Evolutionary conservation across 1,140 invertebrate species (phyloP).

Genomic region (Pissodes strobi): DNA sequence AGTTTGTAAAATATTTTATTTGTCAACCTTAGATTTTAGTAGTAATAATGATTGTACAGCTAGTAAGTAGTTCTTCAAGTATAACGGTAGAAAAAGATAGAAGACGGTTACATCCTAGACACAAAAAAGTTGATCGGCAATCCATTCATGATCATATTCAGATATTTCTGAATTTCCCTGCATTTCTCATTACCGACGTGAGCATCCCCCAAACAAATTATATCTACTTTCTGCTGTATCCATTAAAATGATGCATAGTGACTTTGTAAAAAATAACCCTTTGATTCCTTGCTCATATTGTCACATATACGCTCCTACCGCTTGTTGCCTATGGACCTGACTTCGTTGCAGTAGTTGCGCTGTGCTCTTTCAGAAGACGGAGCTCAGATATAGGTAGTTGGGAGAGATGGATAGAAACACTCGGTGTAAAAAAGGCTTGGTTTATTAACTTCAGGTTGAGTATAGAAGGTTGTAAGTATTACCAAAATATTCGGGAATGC

Average conservation of each 20-base stretch:
- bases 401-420: too few relatives aligned
- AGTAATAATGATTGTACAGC: background rate
- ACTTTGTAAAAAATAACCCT: conserved; percentile 19
- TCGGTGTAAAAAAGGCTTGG: too few relatives aligned
- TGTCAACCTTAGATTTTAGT: background rate
- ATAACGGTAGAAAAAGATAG: background rate
- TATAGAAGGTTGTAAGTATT: too few relatives aligned
- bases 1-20: background rate
- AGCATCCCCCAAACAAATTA: conserved; percentile 12
- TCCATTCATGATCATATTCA: background rate
- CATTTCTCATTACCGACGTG: conserved; percentile 29
- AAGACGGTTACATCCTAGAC: background rate
- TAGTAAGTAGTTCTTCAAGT: background rate
- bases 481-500: too few relatives aligned
- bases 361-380: too few relatives aligned
- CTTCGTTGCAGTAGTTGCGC: too few relatives aligned
- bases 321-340: too few relatives aligned
- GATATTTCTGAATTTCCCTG: too few relatives aligned
- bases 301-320: too few relatives aligned
- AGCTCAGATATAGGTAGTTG: too few relatives aligned
- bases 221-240: conserved; percentile 25
- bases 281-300: conserved; percentile 8
- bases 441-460: too few relatives aligned
- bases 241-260: conserved; percentile 11
- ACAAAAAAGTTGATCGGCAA: background rate